Evolutionary conservation across 2,113 vertebrate genomes (phyloP).

Genomic region (Motacilla tschutschensis): DNA sequence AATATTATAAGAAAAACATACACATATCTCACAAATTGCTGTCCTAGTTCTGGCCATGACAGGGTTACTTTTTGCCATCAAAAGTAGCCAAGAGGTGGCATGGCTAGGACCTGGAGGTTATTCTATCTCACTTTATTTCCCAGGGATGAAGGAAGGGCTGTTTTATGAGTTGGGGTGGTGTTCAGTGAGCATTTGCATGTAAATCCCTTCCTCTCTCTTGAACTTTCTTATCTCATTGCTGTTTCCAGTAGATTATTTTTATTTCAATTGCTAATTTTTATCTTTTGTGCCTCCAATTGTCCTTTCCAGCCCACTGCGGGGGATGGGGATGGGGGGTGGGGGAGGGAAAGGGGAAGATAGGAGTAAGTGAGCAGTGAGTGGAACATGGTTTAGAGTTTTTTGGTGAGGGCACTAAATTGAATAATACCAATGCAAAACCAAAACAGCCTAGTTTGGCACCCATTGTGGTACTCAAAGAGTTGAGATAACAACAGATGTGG

Average conservation of each 20-base stretch:
- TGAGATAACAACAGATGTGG: background rate
- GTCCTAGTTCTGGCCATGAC: background rate
- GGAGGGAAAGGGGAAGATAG: background rate
- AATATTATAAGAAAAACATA: background rate
- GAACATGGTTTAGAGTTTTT: background rate
- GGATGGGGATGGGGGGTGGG: too few relatives aligned
- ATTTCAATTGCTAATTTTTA: background rate
- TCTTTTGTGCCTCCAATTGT: background rate
- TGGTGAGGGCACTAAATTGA: background rate
- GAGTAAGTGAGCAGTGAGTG: background rate
- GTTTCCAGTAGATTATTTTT: background rate
- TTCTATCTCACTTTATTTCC: background rate
- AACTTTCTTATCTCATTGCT: background rate
- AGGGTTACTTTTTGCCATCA: background rate
- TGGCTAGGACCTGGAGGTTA: background rate
- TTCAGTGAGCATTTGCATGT: background rate
- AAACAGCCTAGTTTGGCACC: background rate
- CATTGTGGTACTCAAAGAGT: background rate
- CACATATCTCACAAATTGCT: background rate
- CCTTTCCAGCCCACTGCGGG: background rate
- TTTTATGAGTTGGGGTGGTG: background rate
- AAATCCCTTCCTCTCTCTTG: background rate
- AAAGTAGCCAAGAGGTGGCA: background rate
- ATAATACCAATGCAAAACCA: background rate
- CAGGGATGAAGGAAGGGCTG: background rate